Percentiles rank a stretch among this genome's conserved stretches.
phyloP scores from a whole-genome alignment of 2,113 vertebrate species.

The Saguinus midas region DNA sequence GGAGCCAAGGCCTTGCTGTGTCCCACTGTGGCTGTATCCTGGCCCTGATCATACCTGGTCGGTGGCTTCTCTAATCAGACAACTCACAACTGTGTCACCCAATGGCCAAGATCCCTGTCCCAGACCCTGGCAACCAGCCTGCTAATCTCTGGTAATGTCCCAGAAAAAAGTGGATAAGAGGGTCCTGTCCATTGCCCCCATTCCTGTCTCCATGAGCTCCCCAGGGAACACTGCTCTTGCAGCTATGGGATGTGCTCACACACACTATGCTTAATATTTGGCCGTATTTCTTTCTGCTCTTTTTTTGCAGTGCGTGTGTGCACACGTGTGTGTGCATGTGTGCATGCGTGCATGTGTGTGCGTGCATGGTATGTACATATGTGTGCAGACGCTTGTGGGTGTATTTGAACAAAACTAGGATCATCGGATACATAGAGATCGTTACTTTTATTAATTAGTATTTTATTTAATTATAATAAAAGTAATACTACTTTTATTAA shows the following conservation, averaged over 20 bases:
- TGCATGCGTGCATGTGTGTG: background rate
- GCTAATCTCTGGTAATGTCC: background rate
- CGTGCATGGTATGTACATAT: too few species aligned
- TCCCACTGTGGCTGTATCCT: background rate
- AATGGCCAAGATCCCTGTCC: background rate
- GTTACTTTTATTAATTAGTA: background rate
- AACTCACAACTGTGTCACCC: background rate
- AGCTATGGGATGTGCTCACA: background rate
- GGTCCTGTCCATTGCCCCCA: accelerated
- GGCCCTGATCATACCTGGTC: too few species aligned
- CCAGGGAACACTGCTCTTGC: background rate
- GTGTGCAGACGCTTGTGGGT: background rate
- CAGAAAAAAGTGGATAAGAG: accelerated
- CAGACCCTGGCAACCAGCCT: background rate
- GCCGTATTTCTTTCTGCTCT: background rate
- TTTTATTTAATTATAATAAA: background rate
- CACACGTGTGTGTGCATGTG: background rate
- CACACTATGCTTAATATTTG: background rate
- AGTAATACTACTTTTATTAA: background rate
- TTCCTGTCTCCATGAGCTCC: background rate
- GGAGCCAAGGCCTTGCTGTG: background rate
- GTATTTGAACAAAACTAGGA: background rate
- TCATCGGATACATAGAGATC: background rate
- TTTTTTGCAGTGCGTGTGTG: background rate
- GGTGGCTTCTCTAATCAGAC: background rate